Percentiles rank a stretch among this genome's conserved stretches.
Evolutionary conservation across 2,888 invertebrate genomes (phyloP).

Genomic region (Ochropacha duplaris): DNA sequence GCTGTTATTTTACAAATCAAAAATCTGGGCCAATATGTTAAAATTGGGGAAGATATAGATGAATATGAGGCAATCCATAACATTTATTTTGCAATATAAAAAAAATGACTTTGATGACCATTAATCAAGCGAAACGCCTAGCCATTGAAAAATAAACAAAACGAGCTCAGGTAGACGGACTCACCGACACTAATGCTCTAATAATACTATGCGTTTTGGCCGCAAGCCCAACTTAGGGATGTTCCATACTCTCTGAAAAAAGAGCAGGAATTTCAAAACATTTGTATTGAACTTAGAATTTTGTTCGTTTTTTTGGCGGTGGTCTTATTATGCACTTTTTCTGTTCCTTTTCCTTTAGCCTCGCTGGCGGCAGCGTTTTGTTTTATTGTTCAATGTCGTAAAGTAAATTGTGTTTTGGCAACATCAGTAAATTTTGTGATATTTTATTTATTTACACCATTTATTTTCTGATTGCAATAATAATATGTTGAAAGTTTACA

Average conservation of each 20-base stretch:
- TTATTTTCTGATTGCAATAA: background rate
- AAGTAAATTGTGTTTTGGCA: slow-evolving; percentile 14
- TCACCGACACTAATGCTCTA: slow-evolving; percentile 66
- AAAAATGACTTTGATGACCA: slow-evolving; percentile 20
- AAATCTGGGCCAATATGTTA: background rate
- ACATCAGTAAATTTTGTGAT: slow-evolving; percentile 25
- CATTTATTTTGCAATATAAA: slow-evolving; percentile 15
- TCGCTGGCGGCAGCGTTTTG: slow-evolving; percentile 6
- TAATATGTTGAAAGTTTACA: slow-evolving; percentile 40
- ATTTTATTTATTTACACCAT: background rate
- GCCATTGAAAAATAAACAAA: slow-evolving; percentile 36
- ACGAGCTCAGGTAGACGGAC: slow-evolving; percentile 64
- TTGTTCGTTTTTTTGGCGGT: slow-evolving; percentile 8
- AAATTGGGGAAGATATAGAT: slow-evolving; percentile 6
- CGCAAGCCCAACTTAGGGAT: slow-evolving; percentile 59
- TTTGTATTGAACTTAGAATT: slow-evolving; percentile 12
- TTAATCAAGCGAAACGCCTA: slow-evolving; percentile 32
- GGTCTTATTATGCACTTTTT: background rate
- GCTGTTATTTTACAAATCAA: background rate
- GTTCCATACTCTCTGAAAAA: slow-evolving; percentile 42
- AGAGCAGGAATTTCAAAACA: slow-evolving; percentile 27
- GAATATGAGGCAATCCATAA: background rate
- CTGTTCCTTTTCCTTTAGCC: background rate
- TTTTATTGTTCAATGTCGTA: slow-evolving; percentile 21
- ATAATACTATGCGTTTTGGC: slow-evolving; percentile 75